Percentiles rank a stretch among this genome's conserved stretches.
These are phyloP conservation scores for Pedionomus torquatus DNA, from an alignment of 2,113 vertebrate species.

Conservation along the genomic window DNA sequence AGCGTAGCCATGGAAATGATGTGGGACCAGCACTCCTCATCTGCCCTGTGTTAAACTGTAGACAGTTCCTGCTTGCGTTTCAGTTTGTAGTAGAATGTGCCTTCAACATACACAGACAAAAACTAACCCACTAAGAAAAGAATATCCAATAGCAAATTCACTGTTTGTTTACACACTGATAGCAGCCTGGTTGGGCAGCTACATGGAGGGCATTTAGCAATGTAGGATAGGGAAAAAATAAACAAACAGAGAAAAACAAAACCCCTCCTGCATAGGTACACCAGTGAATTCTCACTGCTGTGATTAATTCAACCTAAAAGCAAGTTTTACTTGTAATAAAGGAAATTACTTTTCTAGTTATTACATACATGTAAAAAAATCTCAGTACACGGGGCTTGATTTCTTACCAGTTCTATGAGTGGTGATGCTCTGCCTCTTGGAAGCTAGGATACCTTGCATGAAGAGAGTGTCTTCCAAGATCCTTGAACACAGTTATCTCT, in stretches of 20 bases:
- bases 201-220: neutral
- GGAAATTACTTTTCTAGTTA: neutral
- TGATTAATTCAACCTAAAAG: neutral
- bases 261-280: neutral
- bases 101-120: neutral
- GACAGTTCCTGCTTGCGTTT: neutral
- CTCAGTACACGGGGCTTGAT: neutral
- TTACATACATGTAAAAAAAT: neutral
- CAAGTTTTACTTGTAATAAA: neutral
- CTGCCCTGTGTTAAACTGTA: neutral
- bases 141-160: neutral
- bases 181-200: neutral
- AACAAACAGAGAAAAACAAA: neutral
- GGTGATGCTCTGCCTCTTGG: neutral
- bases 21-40: neutral
- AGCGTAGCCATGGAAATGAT: neutral
- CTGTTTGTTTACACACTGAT: neutral
- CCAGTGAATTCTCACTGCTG: neutral
- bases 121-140: neutral
- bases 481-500: neutral
- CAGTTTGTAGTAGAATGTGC: neutral
- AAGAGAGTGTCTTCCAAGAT: neutral
- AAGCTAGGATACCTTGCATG: neutral
- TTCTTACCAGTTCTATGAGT: neutral
- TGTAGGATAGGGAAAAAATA: neutral